These are phyloP conservation scores for Neomicropteryx cornuta DNA, from an alignment of 1,140 invertebrate species.

Conservation along the genomic window DNA sequence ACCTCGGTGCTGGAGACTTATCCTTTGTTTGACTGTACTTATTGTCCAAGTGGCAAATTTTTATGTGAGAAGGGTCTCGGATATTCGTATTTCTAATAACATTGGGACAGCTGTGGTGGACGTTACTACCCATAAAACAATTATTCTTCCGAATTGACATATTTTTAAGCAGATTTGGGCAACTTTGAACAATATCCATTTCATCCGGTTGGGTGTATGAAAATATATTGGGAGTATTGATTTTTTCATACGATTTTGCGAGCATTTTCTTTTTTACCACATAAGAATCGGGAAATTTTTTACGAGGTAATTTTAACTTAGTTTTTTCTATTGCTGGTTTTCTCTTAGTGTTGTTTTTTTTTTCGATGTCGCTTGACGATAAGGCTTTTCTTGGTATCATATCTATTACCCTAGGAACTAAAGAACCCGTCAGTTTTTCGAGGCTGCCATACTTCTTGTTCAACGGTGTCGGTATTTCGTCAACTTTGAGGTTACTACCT, in stretches of 20 bases:
- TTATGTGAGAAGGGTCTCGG: constrained; percentile 8
- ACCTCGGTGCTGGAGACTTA: constrained; percentile 3
- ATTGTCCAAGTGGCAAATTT: constrained; percentile 7
- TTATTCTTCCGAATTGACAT: background rate
- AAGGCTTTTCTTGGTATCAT: constrained; percentile 14
- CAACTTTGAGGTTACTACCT: constrained; percentile 13
- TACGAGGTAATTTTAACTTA: constrained; percentile 9
- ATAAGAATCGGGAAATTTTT: constrained; percentile 16
- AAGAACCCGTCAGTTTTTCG: constrained; percentile 15
- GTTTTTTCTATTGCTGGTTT: constrained; percentile 11
- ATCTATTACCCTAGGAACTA: constrained; percentile 14
- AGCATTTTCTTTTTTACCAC: constrained; percentile 11
- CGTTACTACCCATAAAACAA: constrained; percentile 5
- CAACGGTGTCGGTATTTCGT: constrained; percentile 19
- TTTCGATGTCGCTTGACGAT: constrained; percentile 12
- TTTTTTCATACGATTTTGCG: too few species aligned
- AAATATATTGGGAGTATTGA: background rate
- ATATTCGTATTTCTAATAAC: too few species aligned
- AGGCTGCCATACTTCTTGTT: constrained; percentile 19
- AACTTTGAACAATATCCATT: constrained; percentile 19
- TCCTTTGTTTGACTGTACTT: constrained; percentile 3
- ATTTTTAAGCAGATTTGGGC: constrained; percentile 21
- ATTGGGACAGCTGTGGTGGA: constrained; percentile 16
- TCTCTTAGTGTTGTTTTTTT: constrained; percentile 1
- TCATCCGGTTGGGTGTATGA: background rate